These are phyloP conservation scores for Drosophila busckii DNA, from an alignment of 1,140 invertebrate species.

Conservation along the genomic window DNA sequence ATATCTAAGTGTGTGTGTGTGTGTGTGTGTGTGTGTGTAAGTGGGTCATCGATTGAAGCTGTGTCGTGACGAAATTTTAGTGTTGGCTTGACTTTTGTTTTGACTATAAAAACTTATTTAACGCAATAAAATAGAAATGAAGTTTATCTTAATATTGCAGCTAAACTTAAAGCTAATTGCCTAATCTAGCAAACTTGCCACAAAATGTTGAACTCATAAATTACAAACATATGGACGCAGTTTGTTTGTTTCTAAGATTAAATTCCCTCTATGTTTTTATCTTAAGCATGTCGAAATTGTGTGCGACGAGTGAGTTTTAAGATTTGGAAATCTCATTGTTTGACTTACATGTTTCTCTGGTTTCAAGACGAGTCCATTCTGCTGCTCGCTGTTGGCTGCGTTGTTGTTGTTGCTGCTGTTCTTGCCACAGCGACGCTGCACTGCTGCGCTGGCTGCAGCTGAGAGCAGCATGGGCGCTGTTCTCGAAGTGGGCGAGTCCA, in stretches of 20 bases:
- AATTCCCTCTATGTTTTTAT: constrained; percentile 66
- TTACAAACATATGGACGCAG: too few relatives aligned
- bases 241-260: constrained; percentile 69
- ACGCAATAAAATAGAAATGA: too few relatives aligned
- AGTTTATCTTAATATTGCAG: too few relatives aligned
- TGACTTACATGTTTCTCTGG: constrained; percentile 78
- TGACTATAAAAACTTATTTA: too few relatives aligned
- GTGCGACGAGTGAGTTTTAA: constrained; percentile 39
- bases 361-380: constrained; percentile 70
- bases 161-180: too few relatives aligned
- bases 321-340: constrained; percentile 54
- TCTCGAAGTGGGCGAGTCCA: constrained; percentile 57
- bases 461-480: constrained; percentile 68
- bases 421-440: constrained; percentile 65
- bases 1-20: too few relatives aligned
- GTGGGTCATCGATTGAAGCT: constrained; percentile 50
- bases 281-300: constrained; percentile 44
- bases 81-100: not conserved
- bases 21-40: too few relatives aligned
- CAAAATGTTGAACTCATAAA: too few relatives aligned
- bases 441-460: constrained; percentile 61
- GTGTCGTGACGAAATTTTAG: constrained; percentile 1
- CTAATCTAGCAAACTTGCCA: too few relatives aligned
- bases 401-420: constrained; percentile 23
- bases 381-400: constrained; percentile 28